Evolutionary conservation across 2,113 vertebrate genomes (phyloP), one percentile per base, ranked within the genome.

Genomic region (Malurus alboscapulatus): DNA sequence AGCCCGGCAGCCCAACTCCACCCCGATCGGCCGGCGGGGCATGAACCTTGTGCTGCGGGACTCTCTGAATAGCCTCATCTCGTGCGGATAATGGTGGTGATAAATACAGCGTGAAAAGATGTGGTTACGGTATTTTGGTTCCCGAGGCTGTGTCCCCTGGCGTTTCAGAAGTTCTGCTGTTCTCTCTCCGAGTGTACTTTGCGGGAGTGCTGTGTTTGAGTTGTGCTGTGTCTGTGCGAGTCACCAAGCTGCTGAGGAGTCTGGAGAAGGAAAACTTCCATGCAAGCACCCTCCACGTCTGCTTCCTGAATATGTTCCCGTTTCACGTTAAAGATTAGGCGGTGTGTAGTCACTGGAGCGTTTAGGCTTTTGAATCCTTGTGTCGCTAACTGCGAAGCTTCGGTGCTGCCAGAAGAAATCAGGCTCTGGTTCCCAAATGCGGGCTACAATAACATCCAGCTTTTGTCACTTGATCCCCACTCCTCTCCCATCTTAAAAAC

Each of bases 61-160:
- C 20, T 20, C 27, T 22, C 36, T 14, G 30, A 42, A 0, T 0
- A 26, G 47, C n/a, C 30, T 3, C 13, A 0, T 12, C 25, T 18
- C 12, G 1, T 3, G 25, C 21, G 3, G 2, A 2, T 22, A 3
- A 3, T 0, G 17, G 38, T 5, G 34, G 1, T 9, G 17, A 6
- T 19, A 17, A 42, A 8, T 5, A 1, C 20, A 1, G 42, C 0
- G 32, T 12, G 3, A 53, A 21, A 19, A 25, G 63, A 5, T n/a
- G 58, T 27, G 29, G 50, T 48, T 13, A 0, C 0, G 44, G 44
- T 2, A 0, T 17, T 75, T 17, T 3, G 14, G 29, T 22, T n/a
- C 27, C 25, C 6, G 47, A 7, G 40, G 77, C 9, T 38, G 25
- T 8, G 40, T 54, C 20, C 72, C 17, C 2, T 4, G 51, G 19